Conservation (phyloP, 2,113 vertebrate genomes). For the Petrocephalus zakoni region DNA sequence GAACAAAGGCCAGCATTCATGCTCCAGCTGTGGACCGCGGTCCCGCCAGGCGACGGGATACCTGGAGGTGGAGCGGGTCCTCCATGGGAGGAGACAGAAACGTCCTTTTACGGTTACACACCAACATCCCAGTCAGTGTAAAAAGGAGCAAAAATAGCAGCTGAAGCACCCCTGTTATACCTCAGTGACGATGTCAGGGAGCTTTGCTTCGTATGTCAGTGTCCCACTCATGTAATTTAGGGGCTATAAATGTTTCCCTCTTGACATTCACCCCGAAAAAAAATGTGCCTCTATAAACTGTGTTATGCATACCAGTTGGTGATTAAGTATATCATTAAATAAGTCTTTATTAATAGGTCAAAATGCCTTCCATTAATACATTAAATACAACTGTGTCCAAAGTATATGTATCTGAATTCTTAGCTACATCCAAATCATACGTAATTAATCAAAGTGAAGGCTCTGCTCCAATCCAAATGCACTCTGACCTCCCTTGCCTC, state of each 20-base stretch:
- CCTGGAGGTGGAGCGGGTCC: background rate
- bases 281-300: background rate
- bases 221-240: background rate
- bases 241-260: background rate
- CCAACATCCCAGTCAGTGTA: background rate
- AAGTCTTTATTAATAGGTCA: slow-evolving; percentile 1
- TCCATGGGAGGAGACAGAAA: background rate
- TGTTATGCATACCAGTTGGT: background rate
- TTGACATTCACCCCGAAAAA: background rate
- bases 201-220: background rate
- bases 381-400: background rate
- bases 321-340: background rate
- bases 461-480: background rate
- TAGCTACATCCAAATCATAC: background rate
- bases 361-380: background rate
- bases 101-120: background rate
- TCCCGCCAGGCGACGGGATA: background rate
- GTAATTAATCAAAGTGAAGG: background rate
- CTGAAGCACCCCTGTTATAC: background rate
- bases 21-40: background rate
- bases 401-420: background rate
- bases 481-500: background rate
- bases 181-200: background rate
- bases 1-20: slow-evolving; percentile 62
- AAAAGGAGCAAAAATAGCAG: background rate